phyloP scores from a whole-genome alignment of 2,888 invertebrate genomes.

The Oscheius myriophilus region DNA sequence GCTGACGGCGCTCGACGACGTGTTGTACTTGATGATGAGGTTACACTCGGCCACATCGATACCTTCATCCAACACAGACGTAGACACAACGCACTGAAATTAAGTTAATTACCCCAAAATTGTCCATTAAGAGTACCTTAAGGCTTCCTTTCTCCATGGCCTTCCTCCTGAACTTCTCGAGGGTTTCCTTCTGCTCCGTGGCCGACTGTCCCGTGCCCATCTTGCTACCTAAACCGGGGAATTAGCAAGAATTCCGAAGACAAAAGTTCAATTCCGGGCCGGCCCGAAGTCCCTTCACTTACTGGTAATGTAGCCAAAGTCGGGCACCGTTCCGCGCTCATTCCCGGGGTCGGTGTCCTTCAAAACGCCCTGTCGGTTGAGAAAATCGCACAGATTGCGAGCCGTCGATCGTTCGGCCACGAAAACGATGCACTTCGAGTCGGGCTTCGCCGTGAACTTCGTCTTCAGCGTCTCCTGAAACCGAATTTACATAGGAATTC shows the following conservation, averaged over 20 bases:
- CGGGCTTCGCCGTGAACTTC: conserved; percentile 33
- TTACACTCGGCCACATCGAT: conserved; percentile 67
- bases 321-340: neutral
- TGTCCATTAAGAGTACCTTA: neutral
- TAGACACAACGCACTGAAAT: conserved; percentile 59
- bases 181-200: conserved; percentile 36
- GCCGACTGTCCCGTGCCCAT: conserved; percentile 36
- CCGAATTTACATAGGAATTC: too few species aligned
- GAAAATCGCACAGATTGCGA: conserved; percentile 35
- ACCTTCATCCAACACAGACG: conserved; percentile 69
- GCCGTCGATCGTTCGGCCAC: conserved; percentile 47
- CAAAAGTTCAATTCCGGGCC: too few species aligned
- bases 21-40: conserved; percentile 69
- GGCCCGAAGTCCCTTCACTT: conserved; percentile 4
- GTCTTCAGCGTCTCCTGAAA: conserved; percentile 12
- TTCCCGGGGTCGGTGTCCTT: too few species aligned
- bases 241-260: too few species aligned
- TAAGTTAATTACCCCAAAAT: neutral
- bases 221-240: conserved; percentile 32
- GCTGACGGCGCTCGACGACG: conserved; percentile 56
- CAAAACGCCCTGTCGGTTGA: conserved; percentile 35
- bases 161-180: conserved; percentile 54
- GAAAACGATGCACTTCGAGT: conserved; percentile 47
- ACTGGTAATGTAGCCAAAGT: conserved; percentile 40
- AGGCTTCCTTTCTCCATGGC: conserved; percentile 34